Percentiles rank a stretch among this genome's conserved stretches.
phyloP scores from a whole-genome alignment of 2,888 invertebrate species.

The Drosophila greeni region DNA sequence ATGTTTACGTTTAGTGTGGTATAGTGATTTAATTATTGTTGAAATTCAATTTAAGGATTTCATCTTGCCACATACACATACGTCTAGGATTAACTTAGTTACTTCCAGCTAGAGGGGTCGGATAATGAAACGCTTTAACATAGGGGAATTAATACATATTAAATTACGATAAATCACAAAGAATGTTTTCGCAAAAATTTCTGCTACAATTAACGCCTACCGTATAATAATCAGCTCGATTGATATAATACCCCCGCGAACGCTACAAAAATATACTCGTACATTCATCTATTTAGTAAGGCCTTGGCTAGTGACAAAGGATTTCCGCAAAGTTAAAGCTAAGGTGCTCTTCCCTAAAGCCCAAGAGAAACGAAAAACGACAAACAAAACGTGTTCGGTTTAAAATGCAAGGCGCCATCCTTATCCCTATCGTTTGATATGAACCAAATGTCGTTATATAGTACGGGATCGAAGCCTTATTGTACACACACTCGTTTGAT shows the following conservation, averaged over 20 bases:
- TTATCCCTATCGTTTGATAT: conserved; percentile 28
- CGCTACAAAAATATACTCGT: conserved; percentile 69
- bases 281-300: conserved; percentile 47
- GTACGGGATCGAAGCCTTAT: conserved; percentile 50
- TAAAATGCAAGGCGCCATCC: conserved; percentile 25
- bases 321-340: conserved; percentile 48
- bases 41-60: conserved; percentile 39
- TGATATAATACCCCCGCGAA: conserved; percentile 4
- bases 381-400: conserved; percentile 18
- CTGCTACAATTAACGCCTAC: conserved; percentile 63
- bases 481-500: conserved; percentile 52
- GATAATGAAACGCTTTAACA: conserved; percentile 36
- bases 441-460: conserved; percentile 18
- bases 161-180: conserved; percentile 71
- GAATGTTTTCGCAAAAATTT: conserved; percentile 66
- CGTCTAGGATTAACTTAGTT: conserved; percentile 24
- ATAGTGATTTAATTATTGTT: conserved; percentile 31
- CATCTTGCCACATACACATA: conserved; percentile 26
- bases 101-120: conserved; percentile 20
- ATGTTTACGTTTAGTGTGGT: conserved; percentile 31
- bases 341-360: conserved; percentile 50
- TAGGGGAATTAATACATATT: conserved; percentile 46
- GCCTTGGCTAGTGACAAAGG: conserved; percentile 54
- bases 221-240: conserved; percentile 40
- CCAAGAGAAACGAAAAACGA: conserved; percentile 39